Percentiles rank a stretch among this genome's conserved stretches.
Conservation (phyloP, 1,140 invertebrate species). For the Theocolax elegans region DNA sequence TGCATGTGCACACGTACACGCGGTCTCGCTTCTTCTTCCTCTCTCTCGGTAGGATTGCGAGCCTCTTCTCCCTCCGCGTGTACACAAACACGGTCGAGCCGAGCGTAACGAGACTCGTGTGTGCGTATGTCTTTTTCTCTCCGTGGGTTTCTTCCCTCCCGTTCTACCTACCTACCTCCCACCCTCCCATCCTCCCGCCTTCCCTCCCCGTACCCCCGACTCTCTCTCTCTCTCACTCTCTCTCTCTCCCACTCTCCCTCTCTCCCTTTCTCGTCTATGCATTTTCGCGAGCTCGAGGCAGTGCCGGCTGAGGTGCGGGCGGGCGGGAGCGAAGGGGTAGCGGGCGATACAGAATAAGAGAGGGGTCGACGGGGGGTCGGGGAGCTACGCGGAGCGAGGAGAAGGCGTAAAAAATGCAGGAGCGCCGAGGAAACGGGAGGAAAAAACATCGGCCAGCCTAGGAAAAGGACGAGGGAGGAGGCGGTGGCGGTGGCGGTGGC, state of each 20-base stretch:
- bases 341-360: conserved; percentile 3
- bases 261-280: conserved; percentile 14
- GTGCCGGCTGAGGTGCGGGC: not conserved
- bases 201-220: no score
- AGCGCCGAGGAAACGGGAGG: conserved; percentile 61
- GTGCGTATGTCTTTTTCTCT: conserved; percentile 7
- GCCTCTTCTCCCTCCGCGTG: no score
- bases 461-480: conserved; percentile 49
- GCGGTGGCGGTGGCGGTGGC: conserved; percentile 27
- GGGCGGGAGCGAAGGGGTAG: conserved; percentile 37
- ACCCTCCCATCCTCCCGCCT: not conserved
- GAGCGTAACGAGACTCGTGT: conserved; percentile 39
- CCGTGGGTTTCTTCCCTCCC: conserved; percentile 10
- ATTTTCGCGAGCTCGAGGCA: conserved; percentile 7
- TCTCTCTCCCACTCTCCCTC: not conserved
- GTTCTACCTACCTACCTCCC: conserved; percentile 14
- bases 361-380: conserved; percentile 11
- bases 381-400: conserved; percentile 25
- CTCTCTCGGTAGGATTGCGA: no score
- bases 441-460: conserved; percentile 63
- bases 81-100: no score
- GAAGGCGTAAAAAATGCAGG: conserved; percentile 61
- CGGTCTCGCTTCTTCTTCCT: no score
- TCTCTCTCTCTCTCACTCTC: no score
- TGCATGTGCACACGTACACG: not conserved